These are phyloP conservation scores for Pangasius macronema DNA, from an alignment of 2,797 vertebrate species.

Conservation along the genomic window DNA sequence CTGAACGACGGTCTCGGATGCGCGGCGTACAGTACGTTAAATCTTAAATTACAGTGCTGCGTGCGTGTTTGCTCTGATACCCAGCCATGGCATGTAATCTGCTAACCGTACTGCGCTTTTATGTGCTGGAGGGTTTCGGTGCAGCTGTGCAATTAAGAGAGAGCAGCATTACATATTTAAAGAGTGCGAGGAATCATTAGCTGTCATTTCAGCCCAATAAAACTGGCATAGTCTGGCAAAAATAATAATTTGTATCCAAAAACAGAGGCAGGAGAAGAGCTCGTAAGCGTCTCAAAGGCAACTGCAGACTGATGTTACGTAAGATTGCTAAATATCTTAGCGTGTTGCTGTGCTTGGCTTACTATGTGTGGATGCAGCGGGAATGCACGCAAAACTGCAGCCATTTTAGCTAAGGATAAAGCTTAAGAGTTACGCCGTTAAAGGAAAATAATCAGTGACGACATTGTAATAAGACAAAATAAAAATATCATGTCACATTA, in stretches of 20 bases:
- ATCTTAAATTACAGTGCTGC: conserved; percentile 48
- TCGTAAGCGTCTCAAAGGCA: background rate
- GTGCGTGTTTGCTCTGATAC: conserved; percentile 28
- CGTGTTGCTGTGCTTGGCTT: background rate
- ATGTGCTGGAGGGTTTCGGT: conserved; percentile 20
- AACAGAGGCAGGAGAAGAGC: conserved; percentile 26
- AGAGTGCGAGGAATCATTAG: conserved; percentile 39
- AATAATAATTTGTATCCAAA: conserved; percentile 48
- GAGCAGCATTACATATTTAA: conserved; percentile 34
- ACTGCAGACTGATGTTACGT: background rate
- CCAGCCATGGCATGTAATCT: conserved; percentile 38
- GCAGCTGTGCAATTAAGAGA: conserved; percentile 44
- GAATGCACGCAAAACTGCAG: background rate
- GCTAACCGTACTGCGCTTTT: conserved; percentile 29
- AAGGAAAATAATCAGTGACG: background rate
- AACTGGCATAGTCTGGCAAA: conserved; percentile 6
- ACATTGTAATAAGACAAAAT: background rate
- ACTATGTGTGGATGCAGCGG: background rate
- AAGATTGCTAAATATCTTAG: background rate
- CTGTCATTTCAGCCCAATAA: conserved; percentile 38
- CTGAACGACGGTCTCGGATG: conserved; percentile 23
- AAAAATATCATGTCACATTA: background rate
- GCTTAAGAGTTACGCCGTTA: background rate
- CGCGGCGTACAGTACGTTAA: conserved; percentile 23
- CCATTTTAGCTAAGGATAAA: background rate